Percentiles rank a stretch among this genome's conserved stretches.
Conservation (phyloP, 2,888 invertebrate species). For the Cryptophagus acutangulus region DNA sequence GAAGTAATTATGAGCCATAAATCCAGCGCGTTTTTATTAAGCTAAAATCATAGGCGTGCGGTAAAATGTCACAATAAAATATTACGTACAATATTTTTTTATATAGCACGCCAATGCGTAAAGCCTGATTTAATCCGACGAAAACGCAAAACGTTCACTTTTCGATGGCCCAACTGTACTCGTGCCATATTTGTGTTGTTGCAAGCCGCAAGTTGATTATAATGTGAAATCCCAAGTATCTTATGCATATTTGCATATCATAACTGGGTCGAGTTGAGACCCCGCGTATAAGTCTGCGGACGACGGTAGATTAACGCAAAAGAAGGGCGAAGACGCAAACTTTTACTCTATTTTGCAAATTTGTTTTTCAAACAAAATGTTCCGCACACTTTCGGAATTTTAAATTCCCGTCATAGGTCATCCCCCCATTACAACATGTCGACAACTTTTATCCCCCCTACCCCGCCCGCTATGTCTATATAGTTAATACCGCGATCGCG, state of each 20-base stretch:
- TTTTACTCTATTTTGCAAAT: constrained; percentile 45
- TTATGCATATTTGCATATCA: constrained; percentile 34
- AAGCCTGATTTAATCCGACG: no score
- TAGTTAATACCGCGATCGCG: no score
- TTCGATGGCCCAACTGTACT: no score
- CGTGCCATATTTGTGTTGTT: no score
- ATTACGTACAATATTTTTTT: no score
- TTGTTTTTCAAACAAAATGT: constrained; percentile 46
- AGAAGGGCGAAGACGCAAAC: constrained; percentile 30
- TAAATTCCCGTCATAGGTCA: constrained; percentile 43
- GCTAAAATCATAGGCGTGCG: no score
- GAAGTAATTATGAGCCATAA: no score
- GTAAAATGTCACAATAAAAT: no score
- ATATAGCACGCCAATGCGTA: no score
- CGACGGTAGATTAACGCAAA: constrained; percentile 25
- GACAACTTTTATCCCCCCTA: constrained; percentile 25
- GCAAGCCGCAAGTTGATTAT: constrained; percentile 22
- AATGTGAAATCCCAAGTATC: constrained; percentile 25
- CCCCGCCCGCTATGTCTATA: no score
- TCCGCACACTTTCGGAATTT: constrained; percentile 41
- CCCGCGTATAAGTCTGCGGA: constrained; percentile 19
- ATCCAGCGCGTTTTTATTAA: no score
- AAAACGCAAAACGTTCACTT: no score
- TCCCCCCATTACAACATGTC: constrained; percentile 37
- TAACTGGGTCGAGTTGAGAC: constrained; percentile 25